Percentiles rank a stretch among this genome's conserved stretches.
These are phyloP conservation scores for Scolanthus callimorphus DNA, from an alignment of 92 coral and sea anemone genomes.

Conservation along the genomic window DNA sequence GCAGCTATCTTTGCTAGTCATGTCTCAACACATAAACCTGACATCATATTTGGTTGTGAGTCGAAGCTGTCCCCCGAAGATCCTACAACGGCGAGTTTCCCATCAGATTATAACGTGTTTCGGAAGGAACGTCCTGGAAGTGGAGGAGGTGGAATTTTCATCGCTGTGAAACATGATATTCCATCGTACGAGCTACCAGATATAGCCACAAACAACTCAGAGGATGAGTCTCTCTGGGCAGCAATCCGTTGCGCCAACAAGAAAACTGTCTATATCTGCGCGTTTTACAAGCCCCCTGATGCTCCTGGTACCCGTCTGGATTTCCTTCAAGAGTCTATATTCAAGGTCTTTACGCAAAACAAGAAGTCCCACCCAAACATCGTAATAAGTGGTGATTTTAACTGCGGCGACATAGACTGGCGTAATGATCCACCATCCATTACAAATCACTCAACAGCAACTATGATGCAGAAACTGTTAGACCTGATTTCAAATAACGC, in stretches of 20 bases:
- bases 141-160: constrained; percentile 19
- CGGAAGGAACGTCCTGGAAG: constrained; percentile 10
- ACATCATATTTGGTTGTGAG: no score
- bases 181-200: background rate
- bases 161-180: constrained; percentile 1
- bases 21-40: no score
- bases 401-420: constrained; percentile 38
- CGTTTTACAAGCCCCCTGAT: constrained; percentile 25
- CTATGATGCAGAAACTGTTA: constrained; percentile 22
- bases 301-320: background rate
- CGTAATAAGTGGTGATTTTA: constrained; percentile 29
- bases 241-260: background rate
- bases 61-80: no score
- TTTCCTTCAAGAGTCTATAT: constrained; percentile 31
- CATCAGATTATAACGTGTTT: constrained; percentile 22
- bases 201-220: background rate
- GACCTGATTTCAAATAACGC: constrained; percentile 1
- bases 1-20: no score
- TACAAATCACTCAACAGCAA: constrained; percentile 6
- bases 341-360: constrained; percentile 24
- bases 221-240: constrained; percentile 19
- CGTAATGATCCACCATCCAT: constrained; percentile 24
- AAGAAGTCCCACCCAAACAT: constrained; percentile 28
- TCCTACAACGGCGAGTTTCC: constrained; percentile 35
- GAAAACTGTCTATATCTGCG: constrained; percentile 15